phyloP scores from a whole-genome alignment of 2,113 vertebrate species.

The Seriola aureovittata region DNA sequence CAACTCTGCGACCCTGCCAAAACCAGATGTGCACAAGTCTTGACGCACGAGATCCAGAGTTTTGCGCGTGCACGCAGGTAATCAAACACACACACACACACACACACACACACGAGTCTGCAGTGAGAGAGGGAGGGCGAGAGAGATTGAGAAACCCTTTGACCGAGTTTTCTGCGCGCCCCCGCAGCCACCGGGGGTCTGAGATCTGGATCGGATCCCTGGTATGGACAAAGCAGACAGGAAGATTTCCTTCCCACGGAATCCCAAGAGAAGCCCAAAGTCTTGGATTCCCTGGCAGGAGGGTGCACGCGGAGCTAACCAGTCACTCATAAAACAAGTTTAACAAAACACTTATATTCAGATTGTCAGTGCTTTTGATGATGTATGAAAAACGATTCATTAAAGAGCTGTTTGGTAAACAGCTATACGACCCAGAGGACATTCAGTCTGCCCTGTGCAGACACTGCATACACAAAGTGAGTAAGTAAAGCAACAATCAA shows the following conservation, averaged over 20 bases:
- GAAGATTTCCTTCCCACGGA: slow-evolving; percentile 72
- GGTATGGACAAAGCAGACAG: slow-evolving; percentile 74
- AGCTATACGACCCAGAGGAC: neutral
- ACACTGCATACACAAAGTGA: neutral
- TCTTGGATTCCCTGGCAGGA: slow-evolving; percentile 25
- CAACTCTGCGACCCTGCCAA: slow-evolving; percentile 57
- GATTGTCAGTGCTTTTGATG: slow-evolving; percentile 1
- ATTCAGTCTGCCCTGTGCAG: neutral
- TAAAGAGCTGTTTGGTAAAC: slow-evolving; percentile 3
- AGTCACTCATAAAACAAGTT: slow-evolving; percentile 10
- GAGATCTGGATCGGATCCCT: slow-evolving; percentile 63
- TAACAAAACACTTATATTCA: neutral
- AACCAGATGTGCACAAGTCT: slow-evolving; percentile 69
- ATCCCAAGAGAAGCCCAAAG: slow-evolving; percentile 44
- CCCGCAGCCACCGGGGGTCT: slow-evolving; percentile 63
- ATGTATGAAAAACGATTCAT: neutral
- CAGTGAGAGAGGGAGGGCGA: slow-evolving; percentile 5
- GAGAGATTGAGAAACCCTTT: slow-evolving; percentile 51
- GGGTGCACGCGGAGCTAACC: neutral
- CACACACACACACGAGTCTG: neutral
- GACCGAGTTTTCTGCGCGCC: slow-evolving; percentile 72
- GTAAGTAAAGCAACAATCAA: slow-evolving; percentile 14
- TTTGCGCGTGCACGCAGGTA: slow-evolving; percentile 53
- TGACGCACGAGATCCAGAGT: slow-evolving; percentile 40
- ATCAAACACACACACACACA: slow-evolving; percentile 25